A percentile compares a stretch with the other conserved stretches of the same genome.
Evolutionary conservation across 2,113 vertebrate species (phyloP).

Genomic region (Ia io): DNA sequence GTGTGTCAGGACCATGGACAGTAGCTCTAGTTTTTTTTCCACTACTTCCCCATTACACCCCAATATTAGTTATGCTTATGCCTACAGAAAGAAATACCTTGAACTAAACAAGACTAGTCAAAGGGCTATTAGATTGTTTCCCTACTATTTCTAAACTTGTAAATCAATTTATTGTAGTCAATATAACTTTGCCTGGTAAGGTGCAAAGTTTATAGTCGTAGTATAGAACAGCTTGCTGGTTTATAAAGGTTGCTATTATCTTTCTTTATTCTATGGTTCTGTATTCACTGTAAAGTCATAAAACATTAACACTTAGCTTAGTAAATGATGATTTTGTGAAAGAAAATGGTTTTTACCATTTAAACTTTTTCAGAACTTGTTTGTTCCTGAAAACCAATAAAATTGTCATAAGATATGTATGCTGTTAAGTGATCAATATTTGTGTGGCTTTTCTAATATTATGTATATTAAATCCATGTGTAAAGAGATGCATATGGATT

Average conservation of each 20-base stretch:
- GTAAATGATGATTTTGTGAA: background rate
- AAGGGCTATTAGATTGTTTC: background rate
- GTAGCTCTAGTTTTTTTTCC: background rate
- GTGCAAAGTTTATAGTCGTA: background rate
- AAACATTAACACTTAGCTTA: background rate
- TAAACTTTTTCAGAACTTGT: background rate
- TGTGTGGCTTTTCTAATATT: background rate
- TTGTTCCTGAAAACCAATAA: background rate
- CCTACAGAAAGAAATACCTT: background rate
- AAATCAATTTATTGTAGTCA: background rate
- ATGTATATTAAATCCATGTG: background rate
- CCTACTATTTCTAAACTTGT: background rate
- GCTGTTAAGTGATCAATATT: background rate
- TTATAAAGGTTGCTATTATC: background rate
- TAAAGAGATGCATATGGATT: background rate
- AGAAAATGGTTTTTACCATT: background rate
- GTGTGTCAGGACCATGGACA: slow-evolving; percentile 71
- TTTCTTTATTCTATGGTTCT: background rate
- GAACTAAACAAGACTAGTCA: background rate
- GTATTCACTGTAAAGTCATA: background rate
- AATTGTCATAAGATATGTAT: background rate
- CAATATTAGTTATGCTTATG: background rate
- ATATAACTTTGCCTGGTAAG: background rate
- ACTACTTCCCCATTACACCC: background rate
- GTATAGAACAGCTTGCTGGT: background rate